These are phyloP conservation scores for Chrysogorgia sp. DNA, from an alignment of 92 coral and sea anemone species.

Conservation along the genomic window DNA sequence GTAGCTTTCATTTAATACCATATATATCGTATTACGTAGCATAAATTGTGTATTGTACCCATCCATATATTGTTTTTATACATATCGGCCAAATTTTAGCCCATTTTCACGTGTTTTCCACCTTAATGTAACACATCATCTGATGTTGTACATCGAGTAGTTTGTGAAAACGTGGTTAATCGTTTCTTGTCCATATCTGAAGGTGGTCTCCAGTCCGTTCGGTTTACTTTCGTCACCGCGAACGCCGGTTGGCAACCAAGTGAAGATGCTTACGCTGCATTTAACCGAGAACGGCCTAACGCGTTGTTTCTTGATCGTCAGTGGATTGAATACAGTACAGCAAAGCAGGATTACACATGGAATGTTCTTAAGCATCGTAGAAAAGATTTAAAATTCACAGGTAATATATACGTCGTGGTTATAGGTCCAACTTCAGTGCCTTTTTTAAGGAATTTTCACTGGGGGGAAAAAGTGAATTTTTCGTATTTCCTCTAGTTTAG, in stretches of 20 bases:
- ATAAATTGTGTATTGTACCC: too few species aligned
- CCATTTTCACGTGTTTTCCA: too few species aligned
- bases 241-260: conserved; percentile 55
- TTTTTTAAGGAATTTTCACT: too few species aligned
- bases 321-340: conserved; percentile 51
- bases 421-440: too few species aligned
- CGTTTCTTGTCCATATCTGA: too few species aligned
- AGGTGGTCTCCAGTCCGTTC: conserved; percentile 59
- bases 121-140: too few species aligned
- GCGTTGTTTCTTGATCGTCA: conserved; percentile 47
- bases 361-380: conserved; percentile 52
- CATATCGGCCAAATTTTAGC: too few species aligned
- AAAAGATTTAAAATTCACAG: conserved; percentile 35
- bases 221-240: conserved; percentile 59
- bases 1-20: too few species aligned
- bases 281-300: conserved; percentile 50
- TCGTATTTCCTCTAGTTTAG: not conserved
- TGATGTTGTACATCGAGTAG: too few species aligned
- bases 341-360: conserved; percentile 56
- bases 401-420: not conserved
- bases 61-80: too few species aligned
- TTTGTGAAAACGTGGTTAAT: too few species aligned
- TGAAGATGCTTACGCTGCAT: conserved; percentile 65
- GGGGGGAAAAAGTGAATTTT: not conserved
- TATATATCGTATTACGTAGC: too few species aligned